Percentiles rank a stretch among this genome's conserved stretches.
These are phyloP conservation scores for Serilophus lunatus DNA, from an alignment of 2,113 vertebrate genomes.

Conservation along the genomic window DNA sequence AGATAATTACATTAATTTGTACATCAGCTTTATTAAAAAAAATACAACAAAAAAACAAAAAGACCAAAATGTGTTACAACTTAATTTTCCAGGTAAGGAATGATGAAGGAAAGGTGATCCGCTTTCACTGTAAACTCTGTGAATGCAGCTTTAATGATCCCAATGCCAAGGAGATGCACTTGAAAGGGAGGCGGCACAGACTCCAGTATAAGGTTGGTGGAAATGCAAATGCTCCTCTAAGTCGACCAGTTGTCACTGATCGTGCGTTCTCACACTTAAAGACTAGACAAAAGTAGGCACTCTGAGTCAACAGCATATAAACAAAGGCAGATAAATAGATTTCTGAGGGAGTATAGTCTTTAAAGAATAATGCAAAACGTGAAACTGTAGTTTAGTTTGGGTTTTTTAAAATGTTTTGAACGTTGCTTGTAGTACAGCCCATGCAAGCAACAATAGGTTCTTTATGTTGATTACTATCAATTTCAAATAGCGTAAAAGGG, in stretches of 20 bases:
- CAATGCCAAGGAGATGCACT: constrained; percentile 97
- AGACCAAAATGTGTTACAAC: not conserved
- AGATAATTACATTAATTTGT: not conserved
- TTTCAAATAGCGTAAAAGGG: not conserved
- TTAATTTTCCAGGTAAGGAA: constrained; percentile 85
- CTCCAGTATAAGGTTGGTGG: constrained; percentile 93
- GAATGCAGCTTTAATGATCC: constrained; percentile 99
- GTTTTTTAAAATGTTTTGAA: not conserved
- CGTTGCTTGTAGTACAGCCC: not conserved
- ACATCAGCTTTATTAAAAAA: not conserved
- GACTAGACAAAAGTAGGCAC: not conserved
- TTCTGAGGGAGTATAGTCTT: not conserved
- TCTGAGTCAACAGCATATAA: not conserved
- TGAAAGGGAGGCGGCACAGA: constrained; percentile 92
- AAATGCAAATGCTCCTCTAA: not conserved
- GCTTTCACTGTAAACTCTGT: constrained; percentile 96
- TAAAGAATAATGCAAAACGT: not conserved
- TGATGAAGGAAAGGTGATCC: constrained; percentile 97
- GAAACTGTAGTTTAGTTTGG: not conserved
- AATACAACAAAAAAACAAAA: no score
- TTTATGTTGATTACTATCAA: not conserved
- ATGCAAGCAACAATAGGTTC: not conserved
- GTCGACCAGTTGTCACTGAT: not conserved
- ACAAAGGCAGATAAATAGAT: not conserved
- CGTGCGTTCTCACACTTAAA: not conserved